Evolutionary conservation across 2,888 invertebrate species (phyloP).

Genomic region (Heliconius erato): DNA sequence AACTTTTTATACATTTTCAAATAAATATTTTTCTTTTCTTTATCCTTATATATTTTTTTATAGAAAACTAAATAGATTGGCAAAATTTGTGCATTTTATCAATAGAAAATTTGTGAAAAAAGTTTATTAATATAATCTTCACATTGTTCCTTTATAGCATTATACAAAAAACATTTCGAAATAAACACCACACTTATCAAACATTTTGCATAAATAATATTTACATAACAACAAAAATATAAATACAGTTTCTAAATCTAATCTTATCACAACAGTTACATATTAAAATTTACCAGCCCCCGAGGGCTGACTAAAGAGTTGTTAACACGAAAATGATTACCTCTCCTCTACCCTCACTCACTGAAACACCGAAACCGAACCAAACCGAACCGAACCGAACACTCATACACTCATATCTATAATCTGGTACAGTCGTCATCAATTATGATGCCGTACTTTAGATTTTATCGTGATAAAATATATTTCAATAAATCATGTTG

Average conservation of each 20-base stretch:
- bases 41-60: no score
- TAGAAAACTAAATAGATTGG: no score
- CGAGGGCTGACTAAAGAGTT: slow-evolving; percentile 73
- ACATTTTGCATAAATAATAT: slow-evolving; percentile 78
- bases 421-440: slow-evolving; percentile 74
- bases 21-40: no score
- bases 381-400: slow-evolving; percentile 30
- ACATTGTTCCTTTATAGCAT: no score
- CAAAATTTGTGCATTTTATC: no score
- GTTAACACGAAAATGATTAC: slow-evolving; percentile 82
- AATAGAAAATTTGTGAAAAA: no score
- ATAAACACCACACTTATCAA: neutral
- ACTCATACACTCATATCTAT: slow-evolving; percentile 54
- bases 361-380: slow-evolving; percentile 37
- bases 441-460: slow-evolving; percentile 81
- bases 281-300: slow-evolving; percentile 75
- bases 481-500: slow-evolving; percentile 82
- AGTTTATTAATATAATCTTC: no score
- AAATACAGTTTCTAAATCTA: slow-evolving; percentile 53
- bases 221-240: slow-evolving; percentile 75
- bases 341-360: slow-evolving; percentile 53
- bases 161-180: neutral
- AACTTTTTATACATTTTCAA: no score
- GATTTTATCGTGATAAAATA: slow-evolving; percentile 83
- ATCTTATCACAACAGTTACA: slow-evolving; percentile 72